Conservation (phyloP, 2,888 invertebrate species). For the Gymnosoma rotundatum region DNA sequence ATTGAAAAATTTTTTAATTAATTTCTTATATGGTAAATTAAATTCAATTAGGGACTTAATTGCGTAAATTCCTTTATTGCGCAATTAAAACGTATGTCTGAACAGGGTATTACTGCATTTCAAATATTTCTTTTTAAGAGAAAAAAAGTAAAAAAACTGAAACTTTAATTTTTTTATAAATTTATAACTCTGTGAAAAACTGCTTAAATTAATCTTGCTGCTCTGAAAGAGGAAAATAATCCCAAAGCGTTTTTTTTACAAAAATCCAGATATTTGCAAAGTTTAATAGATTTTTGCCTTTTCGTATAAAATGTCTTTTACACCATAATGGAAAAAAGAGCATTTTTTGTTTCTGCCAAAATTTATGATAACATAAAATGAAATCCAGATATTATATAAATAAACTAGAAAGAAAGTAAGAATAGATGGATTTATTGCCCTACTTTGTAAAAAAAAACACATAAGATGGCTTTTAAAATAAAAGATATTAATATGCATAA, state of each 20-base stretch:
- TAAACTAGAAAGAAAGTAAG: constrained; percentile 47
- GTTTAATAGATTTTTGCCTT: not conserved
- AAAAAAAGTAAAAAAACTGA: constrained; percentile 1
- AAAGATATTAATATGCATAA: constrained; percentile 37
- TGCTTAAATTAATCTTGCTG: constrained; percentile 29
- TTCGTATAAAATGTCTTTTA: constrained; percentile 28
- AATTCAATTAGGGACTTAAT: too few species aligned
- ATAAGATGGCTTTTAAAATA: constrained; percentile 45
- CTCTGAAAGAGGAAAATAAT: not conserved
- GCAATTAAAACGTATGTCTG: too few species aligned
- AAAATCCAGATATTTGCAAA: too few species aligned
- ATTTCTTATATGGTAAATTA: too few species aligned
- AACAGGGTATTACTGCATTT: not conserved
- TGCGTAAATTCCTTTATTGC: too few species aligned
- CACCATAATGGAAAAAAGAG: constrained; percentile 23
- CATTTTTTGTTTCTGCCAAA: constrained; percentile 31
- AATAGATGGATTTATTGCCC: constrained; percentile 65
- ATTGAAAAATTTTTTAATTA: too few species aligned
- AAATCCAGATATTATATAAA: constrained; percentile 50
- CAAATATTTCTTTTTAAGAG: not conserved
- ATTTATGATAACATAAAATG: constrained; percentile 17
- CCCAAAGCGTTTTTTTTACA: too few species aligned
- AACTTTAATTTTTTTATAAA: constrained; percentile 33
- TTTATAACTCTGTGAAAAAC: constrained; percentile 37
- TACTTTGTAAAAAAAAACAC: constrained; percentile 46